Conservation (phyloP, 2,113 vertebrate genomes). For the Hypomesus transpacificus region DNA sequence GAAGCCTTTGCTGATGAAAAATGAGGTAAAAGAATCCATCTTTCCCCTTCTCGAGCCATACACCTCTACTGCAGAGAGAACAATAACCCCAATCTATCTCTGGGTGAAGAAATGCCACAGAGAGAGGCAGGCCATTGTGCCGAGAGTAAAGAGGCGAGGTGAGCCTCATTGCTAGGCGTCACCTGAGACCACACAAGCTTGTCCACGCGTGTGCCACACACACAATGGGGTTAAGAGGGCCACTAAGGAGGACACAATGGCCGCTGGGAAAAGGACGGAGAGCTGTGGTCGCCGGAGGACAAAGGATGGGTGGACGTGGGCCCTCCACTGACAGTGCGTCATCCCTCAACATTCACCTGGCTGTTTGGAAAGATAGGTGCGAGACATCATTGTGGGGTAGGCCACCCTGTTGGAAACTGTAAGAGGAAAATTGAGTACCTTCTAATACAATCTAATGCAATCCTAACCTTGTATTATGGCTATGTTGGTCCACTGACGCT, state of each 20-base stretch:
- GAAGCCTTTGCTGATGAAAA: slow-evolving; percentile 24
- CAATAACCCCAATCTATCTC: slow-evolving; percentile 50
- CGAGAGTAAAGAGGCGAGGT: slow-evolving; percentile 56
- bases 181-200: slow-evolving; percentile 57
- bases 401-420: no score
- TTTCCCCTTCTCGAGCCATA: slow-evolving; percentile 23
- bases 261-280: slow-evolving; percentile 37
- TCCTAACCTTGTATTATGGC: no score
- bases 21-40: slow-evolving; percentile 42
- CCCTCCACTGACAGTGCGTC: no score
- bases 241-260: slow-evolving; percentile 49
- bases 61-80: slow-evolving; percentile 33
- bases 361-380: no score
- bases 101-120: slow-evolving; percentile 36
- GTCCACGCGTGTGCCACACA: slow-evolving; percentile 38
- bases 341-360: no score
- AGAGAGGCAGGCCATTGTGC: slow-evolving; percentile 53
- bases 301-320: slow-evolving; percentile 27
- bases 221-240: slow-evolving; percentile 40
- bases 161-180: slow-evolving; percentile 46
- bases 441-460: no score
- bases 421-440: no score
- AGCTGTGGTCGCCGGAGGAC: slow-evolving; percentile 24
- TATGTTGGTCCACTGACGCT: no score
- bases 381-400: no score